A percentile compares a stretch with the other conserved stretches of the same genome.
Evolutionary conservation across 2,797 vertebrate species (phyloP).

Genomic region (Neostethus bicornis): DNA sequence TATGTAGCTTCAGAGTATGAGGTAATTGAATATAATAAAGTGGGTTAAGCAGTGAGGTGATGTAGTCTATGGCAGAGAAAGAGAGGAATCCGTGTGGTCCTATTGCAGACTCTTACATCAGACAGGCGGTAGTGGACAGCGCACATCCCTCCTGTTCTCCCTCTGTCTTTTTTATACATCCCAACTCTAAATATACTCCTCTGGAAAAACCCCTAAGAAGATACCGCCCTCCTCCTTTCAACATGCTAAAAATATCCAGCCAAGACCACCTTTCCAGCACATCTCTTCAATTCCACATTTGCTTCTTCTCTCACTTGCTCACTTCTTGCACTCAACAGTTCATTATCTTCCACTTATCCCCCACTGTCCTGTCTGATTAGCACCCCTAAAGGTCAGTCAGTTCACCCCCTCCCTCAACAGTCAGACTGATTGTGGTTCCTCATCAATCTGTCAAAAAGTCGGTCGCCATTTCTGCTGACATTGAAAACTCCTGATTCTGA

Average conservation of each 20-base stretch:
- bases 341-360: constrained; percentile 21
- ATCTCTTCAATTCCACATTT: constrained; percentile 12
- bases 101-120: constrained; percentile 82
- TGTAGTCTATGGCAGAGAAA: constrained; percentile 27
- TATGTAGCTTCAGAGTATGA: constrained; percentile 6
- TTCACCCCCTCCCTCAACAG: constrained; percentile 1
- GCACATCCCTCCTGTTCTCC: constrained; percentile 72
- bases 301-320: constrained; percentile 25
- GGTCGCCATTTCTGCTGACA: constrained; percentile 35
- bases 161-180: constrained; percentile 72
- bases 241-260: constrained; percentile 76
- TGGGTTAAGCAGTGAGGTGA: constrained; percentile 35
- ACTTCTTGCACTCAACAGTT: constrained; percentile 26
- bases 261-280: constrained; percentile 65
- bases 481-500: constrained; percentile 9
- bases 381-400: not conserved
- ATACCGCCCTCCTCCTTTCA: constrained; percentile 69
- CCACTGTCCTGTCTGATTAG: constrained; percentile 8
- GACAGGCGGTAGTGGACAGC: constrained; percentile 69
- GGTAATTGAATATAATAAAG: constrained; percentile 5
- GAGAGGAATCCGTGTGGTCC: constrained; percentile 67
- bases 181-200: constrained; percentile 79
- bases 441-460: constrained; percentile 9
- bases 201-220: constrained; percentile 82
- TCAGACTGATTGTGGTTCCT: constrained; percentile 9